phyloP scores from a whole-genome alignment of 1,140 invertebrate genomes.

The Homalodisca vitripennis region DNA sequence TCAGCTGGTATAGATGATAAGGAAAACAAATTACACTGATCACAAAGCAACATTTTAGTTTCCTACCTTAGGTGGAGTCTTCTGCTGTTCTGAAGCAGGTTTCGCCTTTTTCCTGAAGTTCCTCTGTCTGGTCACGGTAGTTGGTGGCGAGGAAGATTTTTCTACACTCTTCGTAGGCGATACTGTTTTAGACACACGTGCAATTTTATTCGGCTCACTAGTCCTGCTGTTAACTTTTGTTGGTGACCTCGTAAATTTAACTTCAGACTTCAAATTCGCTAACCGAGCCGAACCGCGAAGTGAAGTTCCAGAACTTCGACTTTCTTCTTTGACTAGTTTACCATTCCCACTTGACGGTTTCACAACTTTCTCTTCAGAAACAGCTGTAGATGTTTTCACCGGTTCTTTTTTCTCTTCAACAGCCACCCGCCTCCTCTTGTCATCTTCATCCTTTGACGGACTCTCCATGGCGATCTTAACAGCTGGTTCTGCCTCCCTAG shows the following conservation, averaged over 20 bases:
- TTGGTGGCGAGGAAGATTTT: not conserved
- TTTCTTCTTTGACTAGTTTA: conserved; percentile 17
- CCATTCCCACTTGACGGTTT: no score
- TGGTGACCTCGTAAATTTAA: not conserved
- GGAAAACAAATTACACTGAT: no score
- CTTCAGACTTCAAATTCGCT: conserved; percentile 13
- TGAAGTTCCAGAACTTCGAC: no score
- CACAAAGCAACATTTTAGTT: no score
- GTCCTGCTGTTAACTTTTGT: conserved; percentile 15
- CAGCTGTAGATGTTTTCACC: not conserved
- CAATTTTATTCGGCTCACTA: not conserved
- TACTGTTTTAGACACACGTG: not conserved
- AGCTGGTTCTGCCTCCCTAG: not conserved
- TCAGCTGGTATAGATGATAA: no score
- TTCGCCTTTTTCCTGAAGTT: not conserved
- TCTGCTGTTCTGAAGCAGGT: not conserved
- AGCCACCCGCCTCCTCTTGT: not conserved
- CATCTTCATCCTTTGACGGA: conserved; percentile 1
- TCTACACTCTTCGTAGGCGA: conserved; percentile 18
- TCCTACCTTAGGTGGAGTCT: conserved; percentile 22
- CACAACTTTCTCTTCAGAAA: not conserved
- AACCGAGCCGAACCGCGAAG: not conserved
- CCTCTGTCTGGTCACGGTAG: conserved; percentile 9
- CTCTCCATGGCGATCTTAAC: not conserved
- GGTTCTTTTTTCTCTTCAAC: conserved; percentile 8